Evolutionary conservation across 1,140 invertebrate species (phyloP).

Genomic region (Drosophila ercepeae): DNA sequence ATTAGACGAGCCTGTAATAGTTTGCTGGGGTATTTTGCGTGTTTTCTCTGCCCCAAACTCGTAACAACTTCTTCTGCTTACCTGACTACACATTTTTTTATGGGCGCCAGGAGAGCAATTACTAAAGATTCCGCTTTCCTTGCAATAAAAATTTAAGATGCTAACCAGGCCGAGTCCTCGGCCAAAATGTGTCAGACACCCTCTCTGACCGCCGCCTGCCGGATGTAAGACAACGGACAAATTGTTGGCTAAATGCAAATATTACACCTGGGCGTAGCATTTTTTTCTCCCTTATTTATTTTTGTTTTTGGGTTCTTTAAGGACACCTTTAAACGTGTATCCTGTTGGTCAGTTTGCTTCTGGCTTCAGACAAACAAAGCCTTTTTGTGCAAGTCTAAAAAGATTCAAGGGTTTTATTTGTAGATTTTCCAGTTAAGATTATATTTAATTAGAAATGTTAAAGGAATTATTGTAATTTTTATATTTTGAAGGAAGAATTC

Average conservation of each 20-base stretch:
- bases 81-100: slow-evolving; percentile 80
- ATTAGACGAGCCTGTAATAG: slow-evolving; percentile 60
- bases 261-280: slow-evolving; percentile 67
- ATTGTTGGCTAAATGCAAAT: slow-evolving; percentile 77
- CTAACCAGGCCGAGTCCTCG: slow-evolving; percentile 27
- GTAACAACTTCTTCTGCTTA: slow-evolving; percentile 69
- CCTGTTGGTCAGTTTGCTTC: slow-evolving; percentile 24
- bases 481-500: no score
- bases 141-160: slow-evolving; percentile 80
- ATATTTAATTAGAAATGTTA: neutral
- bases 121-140: slow-evolving; percentile 69
- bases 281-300: slow-evolving; percentile 15
- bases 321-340: slow-evolving; percentile 30
- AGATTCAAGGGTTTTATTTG: neutral
- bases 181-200: slow-evolving; percentile 5
- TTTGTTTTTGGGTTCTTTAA: slow-evolving; percentile 16
- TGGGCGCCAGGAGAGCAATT: slow-evolving; percentile 75
- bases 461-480: neutral
- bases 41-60: slow-evolving; percentile 15
- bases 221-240: slow-evolving; percentile 41
- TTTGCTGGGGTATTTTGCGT: slow-evolving; percentile 56
- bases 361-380: neutral
- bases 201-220: neutral
- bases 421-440: neutral
- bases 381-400: neutral